Conservation (phyloP, 92 coral and sea anemone genomes). For the Phenganax marumi region DNA sequence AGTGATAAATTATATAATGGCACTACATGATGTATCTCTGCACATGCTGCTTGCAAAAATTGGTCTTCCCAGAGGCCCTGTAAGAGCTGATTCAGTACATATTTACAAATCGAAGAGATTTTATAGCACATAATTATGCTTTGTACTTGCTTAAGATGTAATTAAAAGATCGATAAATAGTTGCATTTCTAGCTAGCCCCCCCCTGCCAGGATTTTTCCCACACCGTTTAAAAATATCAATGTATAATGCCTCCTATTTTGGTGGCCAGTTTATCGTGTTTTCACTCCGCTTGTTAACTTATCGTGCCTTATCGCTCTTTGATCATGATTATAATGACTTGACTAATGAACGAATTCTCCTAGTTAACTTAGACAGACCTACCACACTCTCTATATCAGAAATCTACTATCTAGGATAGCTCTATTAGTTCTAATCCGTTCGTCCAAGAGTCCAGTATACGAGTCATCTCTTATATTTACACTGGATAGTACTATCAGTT, state of each 20-base stretch:
- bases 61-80: no score
- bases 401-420: no score
- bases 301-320: background rate
- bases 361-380: background rate
- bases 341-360: background rate
- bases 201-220: background rate
- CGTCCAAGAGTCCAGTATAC: no score
- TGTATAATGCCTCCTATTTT: constrained; percentile 2
- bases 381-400: background rate
- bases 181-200: background rate
- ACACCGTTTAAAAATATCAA: background rate
- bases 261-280: background rate
- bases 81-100: no score
- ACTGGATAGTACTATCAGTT: no score
- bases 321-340: background rate
- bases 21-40: no score
- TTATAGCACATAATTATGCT: background rate
- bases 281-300: background rate
- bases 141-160: background rate
- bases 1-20: no score
- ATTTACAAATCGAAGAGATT: no score
- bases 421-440: no score
- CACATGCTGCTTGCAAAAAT: no score
- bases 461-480: no score
- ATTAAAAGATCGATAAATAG: background rate